Evolutionary conservation across 2,888 invertebrate species (phyloP), one percentile per base, ranked within the genome.

Genomic region (Augiades crinisus): DNA sequence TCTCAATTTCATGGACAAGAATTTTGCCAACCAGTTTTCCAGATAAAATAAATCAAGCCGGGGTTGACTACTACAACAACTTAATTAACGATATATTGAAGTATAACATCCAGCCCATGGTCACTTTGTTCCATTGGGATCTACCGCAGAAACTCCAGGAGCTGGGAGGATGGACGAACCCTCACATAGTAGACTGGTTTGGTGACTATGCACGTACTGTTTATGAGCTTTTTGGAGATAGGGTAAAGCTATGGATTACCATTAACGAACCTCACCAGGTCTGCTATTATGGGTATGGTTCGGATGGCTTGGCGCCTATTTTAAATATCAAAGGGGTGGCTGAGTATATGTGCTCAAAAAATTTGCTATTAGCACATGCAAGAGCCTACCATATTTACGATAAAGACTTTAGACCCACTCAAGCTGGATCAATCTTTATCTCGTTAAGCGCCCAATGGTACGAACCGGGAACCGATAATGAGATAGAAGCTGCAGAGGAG

Each of bases 1-100:
- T 92, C 62, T 92, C 92, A 0, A 67, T 92, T 12, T 86, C 92
- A 0, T 94, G 94, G 94, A 59, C 92, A 0, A 75, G 94, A 12
- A 14, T 52, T 12, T 14, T 52, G 8, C 37, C 45, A 1, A 44
- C 44, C 8, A 44, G 44, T 31, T 44, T 44, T 21, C 44, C 33
- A 10, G 44, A 44, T 17, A 62, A 76, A n/a, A 70, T 92, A n/a
- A 94, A 93, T 65, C 69, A 86, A 60, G 84, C 81, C 0, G 77
- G 72, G 10, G 68, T 69, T 0, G 53, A 63, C 10, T 75, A 72
- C 52, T 78, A 78, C 37, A 73, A 70, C 16, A 72, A 72, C 7
- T 56, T 93, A 5, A 90, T 93, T 31, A 71, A 92, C 53, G 91
- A 88, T 61, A 73, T 93, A 46, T 59, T 90, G 6, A 82, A 78